Conservation (phyloP, 1,140 invertebrate genomes). For the Pissodes strobi region DNA sequence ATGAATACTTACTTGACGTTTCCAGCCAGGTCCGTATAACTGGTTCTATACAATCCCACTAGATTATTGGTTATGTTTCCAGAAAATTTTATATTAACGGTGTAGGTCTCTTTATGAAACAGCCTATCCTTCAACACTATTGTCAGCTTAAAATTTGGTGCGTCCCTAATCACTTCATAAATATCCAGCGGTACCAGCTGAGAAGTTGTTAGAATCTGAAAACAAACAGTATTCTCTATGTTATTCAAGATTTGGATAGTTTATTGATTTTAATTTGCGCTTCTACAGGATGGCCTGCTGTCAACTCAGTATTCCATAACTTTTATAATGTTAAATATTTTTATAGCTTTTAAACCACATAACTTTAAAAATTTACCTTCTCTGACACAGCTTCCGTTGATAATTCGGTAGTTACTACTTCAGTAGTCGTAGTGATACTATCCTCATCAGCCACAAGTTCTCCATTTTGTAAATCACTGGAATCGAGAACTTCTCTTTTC, state of each 20-base stretch:
- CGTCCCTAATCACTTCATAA: constrained; percentile 32
- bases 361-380: neutral
- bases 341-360: neutral
- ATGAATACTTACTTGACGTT: constrained; percentile 42
- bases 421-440: constrained; percentile 1
- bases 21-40: constrained; percentile 41
- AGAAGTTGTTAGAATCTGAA: constrained; percentile 11
- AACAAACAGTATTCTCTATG: too few species aligned
- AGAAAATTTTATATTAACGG: constrained; percentile 44
- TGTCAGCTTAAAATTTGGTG: constrained; percentile 39
- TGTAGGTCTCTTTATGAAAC: constrained; percentile 39
- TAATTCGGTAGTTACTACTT: constrained; percentile 11
- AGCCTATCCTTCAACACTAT: constrained; percentile 37
- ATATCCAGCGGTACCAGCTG: constrained; percentile 27
- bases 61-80: constrained; percentile 48
- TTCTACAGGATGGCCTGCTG: too few species aligned
- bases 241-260: too few species aligned
- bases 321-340: neutral
- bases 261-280: too few species aligned
- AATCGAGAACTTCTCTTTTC: constrained; percentile 16
- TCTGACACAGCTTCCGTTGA: constrained; percentile 1
- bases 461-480: constrained; percentile 6
- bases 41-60: constrained; percentile 48
- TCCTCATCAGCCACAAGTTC: constrained; percentile 12
- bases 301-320: too few species aligned